phyloP scores from a whole-genome alignment of 2,797 vertebrate genomes.

The Dryobates pubescens region DNA sequence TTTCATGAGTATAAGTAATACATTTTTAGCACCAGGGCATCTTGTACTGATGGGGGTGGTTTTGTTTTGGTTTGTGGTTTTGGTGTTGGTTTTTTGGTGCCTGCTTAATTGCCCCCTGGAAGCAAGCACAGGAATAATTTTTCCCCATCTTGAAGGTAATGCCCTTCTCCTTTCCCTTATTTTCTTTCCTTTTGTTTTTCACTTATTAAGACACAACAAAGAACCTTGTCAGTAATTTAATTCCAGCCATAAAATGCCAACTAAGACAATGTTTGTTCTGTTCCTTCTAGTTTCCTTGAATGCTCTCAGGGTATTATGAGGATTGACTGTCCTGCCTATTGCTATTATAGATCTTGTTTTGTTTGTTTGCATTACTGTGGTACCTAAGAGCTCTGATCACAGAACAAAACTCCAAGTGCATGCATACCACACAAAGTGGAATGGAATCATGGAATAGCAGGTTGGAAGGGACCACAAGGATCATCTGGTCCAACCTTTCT shows the following conservation, averaged over 20 bases:
- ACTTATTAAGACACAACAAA: not conserved
- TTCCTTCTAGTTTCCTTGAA: conserved; percentile 31
- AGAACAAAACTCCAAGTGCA: not conserved
- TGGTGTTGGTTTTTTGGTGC: not conserved
- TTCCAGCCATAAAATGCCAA: not conserved
- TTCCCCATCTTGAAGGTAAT: not conserved
- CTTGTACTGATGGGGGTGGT: not conserved
- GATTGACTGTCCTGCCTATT: conserved; percentile 53
- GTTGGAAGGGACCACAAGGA: no score
- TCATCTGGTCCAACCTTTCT: no score
- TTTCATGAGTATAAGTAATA: not conserved
- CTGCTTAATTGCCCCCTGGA: not conserved
- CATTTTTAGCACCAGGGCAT: not conserved
- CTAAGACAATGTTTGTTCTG: conserved; percentile 15
- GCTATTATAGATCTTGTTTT: conserved; percentile 40
- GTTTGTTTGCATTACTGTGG: conserved; percentile 30
- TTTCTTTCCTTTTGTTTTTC: not conserved
- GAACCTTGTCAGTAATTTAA: conserved; percentile 12
- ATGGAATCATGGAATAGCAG: no score
- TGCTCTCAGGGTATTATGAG: conserved; percentile 27
- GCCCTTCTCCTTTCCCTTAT: not conserved
- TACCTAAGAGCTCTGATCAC: conserved; percentile 13
- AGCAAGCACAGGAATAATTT: not conserved
- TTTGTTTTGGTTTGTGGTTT: no score
- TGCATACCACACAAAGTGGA: not conserved